These are phyloP conservation scores for Aphidius ervi DNA, from an alignment of 1,140 invertebrate species.

Conservation along the genomic window DNA sequence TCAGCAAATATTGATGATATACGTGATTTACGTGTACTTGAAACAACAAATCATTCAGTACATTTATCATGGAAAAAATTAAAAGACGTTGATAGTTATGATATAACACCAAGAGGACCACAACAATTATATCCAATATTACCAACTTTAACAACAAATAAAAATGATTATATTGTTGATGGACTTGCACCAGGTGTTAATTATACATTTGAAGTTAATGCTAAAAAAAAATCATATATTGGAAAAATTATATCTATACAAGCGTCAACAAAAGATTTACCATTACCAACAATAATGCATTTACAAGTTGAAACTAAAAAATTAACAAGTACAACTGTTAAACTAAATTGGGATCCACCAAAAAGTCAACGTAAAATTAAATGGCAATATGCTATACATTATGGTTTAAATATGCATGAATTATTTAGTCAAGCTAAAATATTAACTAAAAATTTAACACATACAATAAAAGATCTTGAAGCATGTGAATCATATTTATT, in stretches of 20 bases:
- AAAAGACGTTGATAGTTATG: slow-evolving; percentile 61
- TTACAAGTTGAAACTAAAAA: slow-evolving; percentile 55
- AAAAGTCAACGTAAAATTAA: slow-evolving; percentile 53
- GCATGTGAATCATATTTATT: slow-evolving; percentile 73
- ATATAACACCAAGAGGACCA: slow-evolving; percentile 51
- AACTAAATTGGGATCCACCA: slow-evolving; percentile 62
- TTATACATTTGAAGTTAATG: slow-evolving; percentile 60
- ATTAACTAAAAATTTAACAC: slow-evolving; percentile 57
- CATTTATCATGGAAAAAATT: slow-evolving; percentile 60
- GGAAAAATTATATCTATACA: slow-evolving; percentile 56
- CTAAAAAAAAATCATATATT: slow-evolving; percentile 58
- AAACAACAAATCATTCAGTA: slow-evolving; percentile 53
- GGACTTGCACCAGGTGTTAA: slow-evolving; percentile 58
- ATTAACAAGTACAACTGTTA: slow-evolving; percentile 59
- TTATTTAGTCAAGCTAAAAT: slow-evolving; percentile 55
- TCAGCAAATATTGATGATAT: slow-evolving; percentile 61
- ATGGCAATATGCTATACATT: slow-evolving; percentile 66
- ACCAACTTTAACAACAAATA: slow-evolving; percentile 37
- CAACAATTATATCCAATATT: slow-evolving; percentile 52
- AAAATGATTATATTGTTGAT: slow-evolving; percentile 53
- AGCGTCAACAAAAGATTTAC: slow-evolving; percentile 55
- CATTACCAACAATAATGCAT: slow-evolving; percentile 52
- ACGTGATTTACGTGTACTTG: slow-evolving; percentile 53
- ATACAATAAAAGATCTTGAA: slow-evolving; percentile 60
- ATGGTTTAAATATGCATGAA: slow-evolving; percentile 51